Conservation (phyloP, 2,888 invertebrate species). For the Cylindroiulus punctatus region DNA sequence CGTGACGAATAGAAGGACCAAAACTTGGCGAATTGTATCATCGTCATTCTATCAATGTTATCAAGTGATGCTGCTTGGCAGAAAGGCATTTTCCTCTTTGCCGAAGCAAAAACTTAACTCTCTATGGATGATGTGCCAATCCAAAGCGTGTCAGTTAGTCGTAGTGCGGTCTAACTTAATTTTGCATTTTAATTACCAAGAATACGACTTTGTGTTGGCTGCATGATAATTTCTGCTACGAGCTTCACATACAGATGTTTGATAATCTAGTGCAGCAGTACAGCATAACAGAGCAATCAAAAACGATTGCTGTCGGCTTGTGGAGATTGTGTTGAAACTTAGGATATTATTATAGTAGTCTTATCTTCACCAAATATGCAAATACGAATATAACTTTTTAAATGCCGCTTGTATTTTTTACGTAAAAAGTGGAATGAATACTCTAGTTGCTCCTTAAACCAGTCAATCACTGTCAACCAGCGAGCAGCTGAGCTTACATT, state of each 20-base stretch:
- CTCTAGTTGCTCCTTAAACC: too few relatives aligned
- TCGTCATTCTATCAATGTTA: constrained; percentile 12
- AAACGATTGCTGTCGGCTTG: background rate
- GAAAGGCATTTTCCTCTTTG: background rate
- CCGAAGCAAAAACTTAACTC: background rate
- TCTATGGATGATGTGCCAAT: background rate
- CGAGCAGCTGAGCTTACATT: too few relatives aligned
- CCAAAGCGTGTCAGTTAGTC: too few relatives aligned
- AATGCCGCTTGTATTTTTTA: too few relatives aligned
- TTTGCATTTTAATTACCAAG: background rate
- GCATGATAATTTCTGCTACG: background rate
- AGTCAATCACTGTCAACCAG: too few relatives aligned
- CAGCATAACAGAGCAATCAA: background rate
- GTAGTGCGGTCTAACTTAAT: background rate
- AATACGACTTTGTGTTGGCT: background rate
- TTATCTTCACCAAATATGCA: too few relatives aligned
- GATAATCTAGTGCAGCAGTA: background rate
- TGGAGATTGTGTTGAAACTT: background rate
- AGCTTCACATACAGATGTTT: background rate
- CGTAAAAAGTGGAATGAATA: too few relatives aligned
- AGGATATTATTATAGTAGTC: background rate
- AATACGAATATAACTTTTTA: too few relatives aligned
- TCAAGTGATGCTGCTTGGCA: constrained; percentile 10
- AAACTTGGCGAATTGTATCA: constrained; percentile 6
- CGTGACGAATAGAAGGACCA: background rate